Evolutionary conservation across 2,888 invertebrate genomes (phyloP), one percentile per base, ranked within the genome.

Genomic region (Camponotus fellah): DNA sequence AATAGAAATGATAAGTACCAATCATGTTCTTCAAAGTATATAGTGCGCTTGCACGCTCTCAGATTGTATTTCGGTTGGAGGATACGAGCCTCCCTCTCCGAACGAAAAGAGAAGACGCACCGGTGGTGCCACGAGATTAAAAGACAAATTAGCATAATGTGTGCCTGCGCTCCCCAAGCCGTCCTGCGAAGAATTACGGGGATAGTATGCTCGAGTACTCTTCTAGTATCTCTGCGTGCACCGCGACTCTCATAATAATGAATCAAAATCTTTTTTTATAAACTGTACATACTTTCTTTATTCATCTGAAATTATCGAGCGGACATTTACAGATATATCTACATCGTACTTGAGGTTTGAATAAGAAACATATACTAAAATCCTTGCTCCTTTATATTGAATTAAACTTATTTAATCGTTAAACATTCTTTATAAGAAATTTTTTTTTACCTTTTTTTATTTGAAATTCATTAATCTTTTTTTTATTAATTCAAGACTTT

Each of bases 61-160:
- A 85, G 89, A 86, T 89, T 88, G 88, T 83, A 85, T 89, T 85
- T 76, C 65, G 32, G 68, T 77, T 68, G 68, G 68, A 72, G 62
- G 85, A 66, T 66, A 68, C 80, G 82, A 79, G 65, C 34, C 79
- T 32, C 66, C 40, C 84, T 72, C 66, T 58, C 46, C 53, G 79
- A 58, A 80, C 71, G 76, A 74, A 58, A 66, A 82, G 86, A 75
- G 77, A 84, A 84, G 84, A 84, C 81, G 77, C 83, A 83, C 83
- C 81, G 84, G 83, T 88, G 91, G 90, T 90, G 91, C 90, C 92
- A 91, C 86, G 92, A 93, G 93, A 94, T 94, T 94, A 94, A 94
- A 94, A 93, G 92, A 90, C 90, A 92, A 93, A 94, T 94, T 94
- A 93, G 93, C 94, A 94, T 94, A 93, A 93, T 92, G 92, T 91